Evolutionary conservation across 2,888 invertebrate species (phyloP), one percentile per base, ranked within the genome.

Genomic region (Melipona bicolor): DNA sequence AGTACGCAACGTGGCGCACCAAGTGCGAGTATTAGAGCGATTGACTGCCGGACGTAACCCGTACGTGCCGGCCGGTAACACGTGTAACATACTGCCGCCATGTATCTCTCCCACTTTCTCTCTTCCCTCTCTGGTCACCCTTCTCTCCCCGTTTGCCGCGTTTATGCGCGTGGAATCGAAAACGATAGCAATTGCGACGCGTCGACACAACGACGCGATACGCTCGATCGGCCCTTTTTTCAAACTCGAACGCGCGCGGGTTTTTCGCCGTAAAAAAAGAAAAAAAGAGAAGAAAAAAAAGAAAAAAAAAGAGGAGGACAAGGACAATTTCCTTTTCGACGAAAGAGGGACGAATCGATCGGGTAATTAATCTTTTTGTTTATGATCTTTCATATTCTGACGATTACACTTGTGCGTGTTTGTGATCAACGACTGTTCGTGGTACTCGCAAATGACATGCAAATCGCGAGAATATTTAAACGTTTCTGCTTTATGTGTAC

Each of bases 41-140:
- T 94, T 94, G 94, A 94, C 94, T 94, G 93, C 93, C 94, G 94
- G 94, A 94, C 93, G 94, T 92, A 93, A 92, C 92, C 92, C 92
- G 93, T 93, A 94, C 93, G 94, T 94, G 93, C 93, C 91, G 92
- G 91, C 91, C 92, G 93, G 94, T 93, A 94, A 94, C 94, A 93
- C 93, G 93, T 94, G 94, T 94, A 94, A 94, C 94, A 92, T 94
- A 94, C 92, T 93, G 92, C 94, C 91, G 87, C 92, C 92, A 93
- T 94, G 94, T 94, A 94, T 94, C 93, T 94, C 92, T 91, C 91
- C 91, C 89, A 43, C 32, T 50, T 54, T 54, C 27, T 43, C 71
- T 15, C 71, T 54, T 54, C 27, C 27, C 71, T 15, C 71, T 50
- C 50, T 69, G 1, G 13, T 6, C 49, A 49, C n/a, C 9, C 24